Evolutionary conservation across 2,888 invertebrate species (phyloP), one percentile per base, ranked within the genome.

Genomic region (Onthophagus sagittarius): DNA sequence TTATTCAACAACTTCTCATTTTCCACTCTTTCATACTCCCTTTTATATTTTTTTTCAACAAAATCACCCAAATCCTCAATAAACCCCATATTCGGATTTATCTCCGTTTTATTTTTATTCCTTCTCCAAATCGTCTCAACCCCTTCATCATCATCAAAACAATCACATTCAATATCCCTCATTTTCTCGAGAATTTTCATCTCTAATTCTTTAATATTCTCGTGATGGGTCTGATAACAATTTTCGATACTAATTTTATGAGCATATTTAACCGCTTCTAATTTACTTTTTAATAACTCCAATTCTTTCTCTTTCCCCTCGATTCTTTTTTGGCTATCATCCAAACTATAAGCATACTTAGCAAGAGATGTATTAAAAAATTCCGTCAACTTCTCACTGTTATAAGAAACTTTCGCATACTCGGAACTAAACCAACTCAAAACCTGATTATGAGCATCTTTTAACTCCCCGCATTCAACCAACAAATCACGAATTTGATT

Each of bases 401-500:
- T 23, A 23, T 23, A 1, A 3, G 23, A 23, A 23, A 23, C 23
- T 23, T 23, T 23, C 3, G 23, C 23, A 23, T 23, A 23, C 3
- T 23, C 23, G 2, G 3, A 23, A 23, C 2, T 2, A 23, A 23
- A 23, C 23, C 23, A 23, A 23, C 3, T 23, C 3, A 23, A 23
- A 23, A 64, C 15, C 14, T 15, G 3, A 64, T 83, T 80, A 39
- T 86, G 80, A n/a, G 84, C 82, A 14, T 85, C 84, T 77, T 83
- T 79, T 77, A 86, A 74, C 86, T 81, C 77, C 87, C 82, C 77
- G 78, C 15, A 13, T 23, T 64, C 64, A 64, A n/a, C 15, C 3
- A 9, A 9, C 11, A 64, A 13, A 11, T 64, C 64, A 23, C 5
- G 9, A 14, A 64, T 64, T 64, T 15, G 23, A 64, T 64, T 64